phyloP scores from a whole-genome alignment of 2,888 invertebrate species.

The Cabera pusaria region DNA sequence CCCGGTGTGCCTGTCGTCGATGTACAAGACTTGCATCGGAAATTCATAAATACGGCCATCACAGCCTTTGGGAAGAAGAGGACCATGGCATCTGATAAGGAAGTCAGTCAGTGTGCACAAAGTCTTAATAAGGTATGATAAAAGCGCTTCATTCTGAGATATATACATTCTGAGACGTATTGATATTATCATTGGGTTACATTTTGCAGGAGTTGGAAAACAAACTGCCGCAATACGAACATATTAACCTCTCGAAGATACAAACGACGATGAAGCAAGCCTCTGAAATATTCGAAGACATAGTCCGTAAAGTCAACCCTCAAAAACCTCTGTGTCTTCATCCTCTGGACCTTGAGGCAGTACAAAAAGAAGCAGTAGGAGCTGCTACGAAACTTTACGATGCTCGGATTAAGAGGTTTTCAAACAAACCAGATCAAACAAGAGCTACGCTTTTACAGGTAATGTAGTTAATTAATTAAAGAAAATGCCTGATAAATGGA shows the following conservation, averaged over 20 bases:
- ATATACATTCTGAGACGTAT: too few relatives aligned
- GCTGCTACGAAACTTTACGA: slow-evolving; percentile 6
- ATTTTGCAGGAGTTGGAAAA: slow-evolving; percentile 11
- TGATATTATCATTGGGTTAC: too few relatives aligned
- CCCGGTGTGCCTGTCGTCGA: slow-evolving; percentile 3
- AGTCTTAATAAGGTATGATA: slow-evolving; percentile 5
- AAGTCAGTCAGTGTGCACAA: slow-evolving; percentile 2
- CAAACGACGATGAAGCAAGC: slow-evolving; percentile 5
- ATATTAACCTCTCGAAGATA: slow-evolving; percentile 13
- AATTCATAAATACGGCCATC: slow-evolving; percentile 4
- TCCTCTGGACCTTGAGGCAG: slow-evolving; percentile 4
- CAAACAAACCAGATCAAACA: slow-evolving; percentile 8
- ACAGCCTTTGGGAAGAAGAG: slow-evolving; percentile 5
- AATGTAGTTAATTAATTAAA: too few relatives aligned
- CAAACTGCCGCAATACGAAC: slow-evolving; percentile 10
- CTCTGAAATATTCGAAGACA: neutral
- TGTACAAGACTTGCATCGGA: slow-evolving; percentile 2
- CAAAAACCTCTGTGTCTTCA: slow-evolving; percentile 7
- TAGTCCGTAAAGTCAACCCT: neutral
- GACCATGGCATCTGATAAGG: slow-evolving; percentile 8
- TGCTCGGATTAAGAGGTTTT: slow-evolving; percentile 2
- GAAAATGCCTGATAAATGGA: too few relatives aligned
- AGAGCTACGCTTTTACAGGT: slow-evolving; percentile 6
- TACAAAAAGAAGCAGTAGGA: slow-evolving; percentile 2
- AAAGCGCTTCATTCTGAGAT: too few relatives aligned